A percentile compares a stretch with the other conserved stretches of the same genome.
These are phyloP conservation scores for Cladopsammia gracilis DNA, from an alignment of 64 coral and sea anemone species.

Conservation along the genomic window DNA sequence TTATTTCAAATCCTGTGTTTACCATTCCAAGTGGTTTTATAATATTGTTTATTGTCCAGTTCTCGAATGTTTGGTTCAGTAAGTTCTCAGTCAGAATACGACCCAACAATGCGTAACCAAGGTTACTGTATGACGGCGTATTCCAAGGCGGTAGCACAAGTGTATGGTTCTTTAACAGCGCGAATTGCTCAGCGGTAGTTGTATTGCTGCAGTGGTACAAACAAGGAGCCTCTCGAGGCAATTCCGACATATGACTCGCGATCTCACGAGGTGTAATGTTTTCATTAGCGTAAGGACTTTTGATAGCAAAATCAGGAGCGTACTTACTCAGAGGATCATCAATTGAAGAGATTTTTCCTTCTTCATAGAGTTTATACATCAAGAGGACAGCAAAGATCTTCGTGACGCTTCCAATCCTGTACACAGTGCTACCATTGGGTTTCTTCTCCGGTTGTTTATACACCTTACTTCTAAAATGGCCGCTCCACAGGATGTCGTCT, in stretches of 20 bases:
- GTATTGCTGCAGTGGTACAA: slow-evolving; percentile 22
- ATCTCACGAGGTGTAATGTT: slow-evolving; percentile 68
- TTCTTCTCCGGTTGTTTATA: background rate
- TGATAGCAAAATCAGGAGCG: slow-evolving; percentile 57
- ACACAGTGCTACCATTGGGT: slow-evolving; percentile 35
- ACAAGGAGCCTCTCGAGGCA: slow-evolving; percentile 73
- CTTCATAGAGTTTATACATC: slow-evolving; percentile 65
- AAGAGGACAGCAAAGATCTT: slow-evolving; percentile 67
- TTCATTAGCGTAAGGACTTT: slow-evolving; percentile 54
- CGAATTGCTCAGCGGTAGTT: slow-evolving; percentile 18
- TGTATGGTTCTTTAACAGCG: background rate
- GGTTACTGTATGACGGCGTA: slow-evolving; percentile 55
- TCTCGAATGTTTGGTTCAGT: slow-evolving; percentile 77
- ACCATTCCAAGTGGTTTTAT: slow-evolving; percentile 63
- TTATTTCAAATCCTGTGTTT: slow-evolving; percentile 77
- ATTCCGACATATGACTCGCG: slow-evolving; percentile 61
- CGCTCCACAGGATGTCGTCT: background rate
- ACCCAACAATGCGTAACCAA: slow-evolving; percentile 48
- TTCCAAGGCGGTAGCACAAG: slow-evolving; percentile 19
- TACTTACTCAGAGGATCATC: slow-evolving; percentile 77
- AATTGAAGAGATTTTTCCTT: slow-evolving; percentile 62
- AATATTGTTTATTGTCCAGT: slow-evolving; percentile 36
- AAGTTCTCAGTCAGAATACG: slow-evolving; percentile 52
- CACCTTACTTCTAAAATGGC: background rate
- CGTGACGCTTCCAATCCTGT: slow-evolving; percentile 71